Conservation (phyloP, 2,797 vertebrate species). For the Harpagifer antarcticus region DNA sequence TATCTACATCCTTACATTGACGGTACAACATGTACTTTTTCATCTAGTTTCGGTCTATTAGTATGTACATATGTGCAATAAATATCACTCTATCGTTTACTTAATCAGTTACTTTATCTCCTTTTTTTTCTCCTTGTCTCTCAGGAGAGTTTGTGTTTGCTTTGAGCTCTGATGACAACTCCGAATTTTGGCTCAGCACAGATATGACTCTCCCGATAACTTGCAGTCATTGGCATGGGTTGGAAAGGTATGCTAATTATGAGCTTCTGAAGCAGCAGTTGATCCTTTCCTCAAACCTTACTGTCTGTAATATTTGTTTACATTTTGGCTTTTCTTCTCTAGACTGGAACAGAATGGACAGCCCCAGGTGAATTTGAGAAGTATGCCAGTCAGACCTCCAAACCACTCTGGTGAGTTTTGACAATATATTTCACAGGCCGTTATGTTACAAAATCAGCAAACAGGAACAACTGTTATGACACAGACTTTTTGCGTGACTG, state of each 20-base stretch:
- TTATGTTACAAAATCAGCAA: neutral
- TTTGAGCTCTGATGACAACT: conserved; percentile 93
- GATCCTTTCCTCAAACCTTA: neutral
- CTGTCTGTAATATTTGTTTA: neutral
- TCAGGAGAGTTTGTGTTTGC: conserved; percentile 94
- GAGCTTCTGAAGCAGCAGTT: neutral
- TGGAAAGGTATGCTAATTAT: conserved; percentile 87
- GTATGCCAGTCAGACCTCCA: conserved; percentile 91
- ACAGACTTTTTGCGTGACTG: neutral
- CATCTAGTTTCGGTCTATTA: neutral
- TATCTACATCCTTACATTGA: conserved; percentile 91
- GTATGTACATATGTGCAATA: neutral
- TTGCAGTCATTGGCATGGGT: conserved; percentile 88
- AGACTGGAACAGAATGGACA: conserved; percentile 94
- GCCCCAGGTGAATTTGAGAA: conserved; percentile 95
- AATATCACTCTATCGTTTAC: neutral
- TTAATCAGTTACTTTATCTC: neutral
- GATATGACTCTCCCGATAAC: conserved; percentile 88
- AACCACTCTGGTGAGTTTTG: conserved; percentile 86
- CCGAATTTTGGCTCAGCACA: conserved; percentile 95
- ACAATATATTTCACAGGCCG: neutral
- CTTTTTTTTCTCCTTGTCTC: neutral
- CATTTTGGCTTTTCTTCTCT: neutral
- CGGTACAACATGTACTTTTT: conserved; percentile 79
- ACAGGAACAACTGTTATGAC: neutral